Evolutionary conservation across 2,888 invertebrate genomes (phyloP), one percentile per base, ranked within the genome.

Genomic region (Hymenopus coronatus): DNA sequence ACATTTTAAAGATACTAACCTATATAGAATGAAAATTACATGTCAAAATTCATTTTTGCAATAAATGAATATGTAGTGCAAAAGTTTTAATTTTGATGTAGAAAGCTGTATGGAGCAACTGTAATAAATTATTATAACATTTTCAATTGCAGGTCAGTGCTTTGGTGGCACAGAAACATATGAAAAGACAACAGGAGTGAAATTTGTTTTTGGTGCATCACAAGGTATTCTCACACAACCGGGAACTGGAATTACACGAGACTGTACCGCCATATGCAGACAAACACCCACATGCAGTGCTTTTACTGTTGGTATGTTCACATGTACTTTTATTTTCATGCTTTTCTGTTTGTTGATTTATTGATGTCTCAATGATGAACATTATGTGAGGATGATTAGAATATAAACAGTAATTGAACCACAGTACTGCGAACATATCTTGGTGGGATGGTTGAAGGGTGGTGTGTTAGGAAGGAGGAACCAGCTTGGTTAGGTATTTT

Each of bases 161-260:
- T 93, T 93, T 91, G 93, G 93, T 14, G 93, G 93, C 15, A 92
- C 93, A 82, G 93, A 93, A 91, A 93, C 93, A 6, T 93, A 93
- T 90, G 93, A 93, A 91, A 93, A 93, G 91, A 93, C 93, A 7
- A 92, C 93, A 6, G 93, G 93, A 82, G 93, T 92, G 91, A 92
- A 91, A 88, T 92, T 92, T 90, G 90, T 91, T 83, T 92, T 91
- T 88, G 92, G 91, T 88, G 91, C 92, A 84, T 91, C 92, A n/a
- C 92, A 92, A 90, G 92, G 92, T 7, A 92, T 93, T 25, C 91
- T 93, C 14, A 92, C 93, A 30, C 93, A 93, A 89, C 93, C 92
- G 14, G 92, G 93, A 85, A 92, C 93, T 15, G 93, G 93, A 3
- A 92, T 93, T 30, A 93, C 93, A 7, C 90, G 93, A 89, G 93